phyloP scores from a whole-genome alignment of 1,140 invertebrate genomes.

The honey bee (Apis mellifera) region DNA sequence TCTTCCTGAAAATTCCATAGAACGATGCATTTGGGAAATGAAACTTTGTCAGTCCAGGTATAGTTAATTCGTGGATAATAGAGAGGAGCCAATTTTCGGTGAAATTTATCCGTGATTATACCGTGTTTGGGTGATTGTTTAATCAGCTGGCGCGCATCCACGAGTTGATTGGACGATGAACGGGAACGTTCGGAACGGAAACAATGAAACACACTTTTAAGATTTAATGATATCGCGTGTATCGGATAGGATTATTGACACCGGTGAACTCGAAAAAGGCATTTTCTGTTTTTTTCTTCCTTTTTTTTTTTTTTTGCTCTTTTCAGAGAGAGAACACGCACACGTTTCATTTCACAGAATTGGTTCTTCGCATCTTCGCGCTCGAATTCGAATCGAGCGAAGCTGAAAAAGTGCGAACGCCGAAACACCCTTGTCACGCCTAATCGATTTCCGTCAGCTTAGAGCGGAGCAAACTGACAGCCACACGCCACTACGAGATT shows the following conservation, averaged over 20 bases:
- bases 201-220: neutral
- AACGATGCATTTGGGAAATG: conserved; percentile 5
- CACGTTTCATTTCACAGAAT: neutral
- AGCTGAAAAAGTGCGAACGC: neutral
- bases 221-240: neutral
- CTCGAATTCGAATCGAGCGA: neutral
- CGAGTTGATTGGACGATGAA: neutral
- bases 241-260: neutral
- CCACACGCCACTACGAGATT: neutral
- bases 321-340: neutral
- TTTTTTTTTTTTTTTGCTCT: neutral
- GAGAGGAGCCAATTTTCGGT: neutral
- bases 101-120: conserved; percentile 17
- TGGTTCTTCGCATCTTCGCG: neutral
- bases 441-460: conserved; percentile 21
- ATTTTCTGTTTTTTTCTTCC: too few relatives aligned
- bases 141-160: neutral
- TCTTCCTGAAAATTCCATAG: neutral
- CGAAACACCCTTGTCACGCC: conserved; percentile 18
- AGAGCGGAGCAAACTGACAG: conserved; percentile 12
- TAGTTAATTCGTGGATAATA: conserved; percentile 18
- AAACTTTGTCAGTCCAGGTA: neutral
- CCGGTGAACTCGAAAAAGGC: neutral
- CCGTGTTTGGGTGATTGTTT: neutral
- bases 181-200: neutral